These are phyloP conservation scores for Lasioglossum calceatum DNA, from an alignment of 2,888 invertebrate genomes.

Conservation along the genomic window DNA sequence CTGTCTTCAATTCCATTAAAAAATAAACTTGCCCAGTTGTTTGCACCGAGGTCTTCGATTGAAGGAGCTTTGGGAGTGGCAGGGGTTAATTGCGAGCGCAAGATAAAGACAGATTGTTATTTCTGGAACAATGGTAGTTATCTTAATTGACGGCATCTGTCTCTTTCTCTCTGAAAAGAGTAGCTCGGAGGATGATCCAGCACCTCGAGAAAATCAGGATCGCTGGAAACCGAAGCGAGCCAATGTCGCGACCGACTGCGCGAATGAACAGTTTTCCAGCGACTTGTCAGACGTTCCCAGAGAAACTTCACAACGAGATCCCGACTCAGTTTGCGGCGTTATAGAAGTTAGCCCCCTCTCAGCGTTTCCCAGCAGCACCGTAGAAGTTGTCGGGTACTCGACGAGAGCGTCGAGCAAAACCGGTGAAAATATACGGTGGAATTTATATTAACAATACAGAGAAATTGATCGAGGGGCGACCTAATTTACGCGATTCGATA, in stretches of 20 bases:
- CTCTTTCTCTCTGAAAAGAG: background rate
- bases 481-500: conserved; percentile 46
- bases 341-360: background rate
- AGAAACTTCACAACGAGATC: conserved; percentile 15
- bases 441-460: conserved; percentile 4
- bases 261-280: conserved; percentile 22
- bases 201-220: background rate
- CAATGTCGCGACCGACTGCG: background rate
- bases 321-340: background rate
- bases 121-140: background rate
- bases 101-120: background rate
- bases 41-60: background rate
- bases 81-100: background rate
- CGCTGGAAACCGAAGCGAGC: background rate
- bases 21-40: background rate
- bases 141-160: background rate
- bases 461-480: conserved; percentile 37
- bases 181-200: background rate
- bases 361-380: background rate
- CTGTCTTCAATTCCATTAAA: background rate
- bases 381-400: background rate
- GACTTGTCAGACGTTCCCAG: background rate
- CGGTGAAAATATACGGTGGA: conserved; percentile 8
- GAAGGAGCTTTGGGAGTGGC: background rate
- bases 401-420: background rate